Base-by-base conservation (phyloP, 1,140 invertebrate species). In the Papilio dardanus region DNA sequence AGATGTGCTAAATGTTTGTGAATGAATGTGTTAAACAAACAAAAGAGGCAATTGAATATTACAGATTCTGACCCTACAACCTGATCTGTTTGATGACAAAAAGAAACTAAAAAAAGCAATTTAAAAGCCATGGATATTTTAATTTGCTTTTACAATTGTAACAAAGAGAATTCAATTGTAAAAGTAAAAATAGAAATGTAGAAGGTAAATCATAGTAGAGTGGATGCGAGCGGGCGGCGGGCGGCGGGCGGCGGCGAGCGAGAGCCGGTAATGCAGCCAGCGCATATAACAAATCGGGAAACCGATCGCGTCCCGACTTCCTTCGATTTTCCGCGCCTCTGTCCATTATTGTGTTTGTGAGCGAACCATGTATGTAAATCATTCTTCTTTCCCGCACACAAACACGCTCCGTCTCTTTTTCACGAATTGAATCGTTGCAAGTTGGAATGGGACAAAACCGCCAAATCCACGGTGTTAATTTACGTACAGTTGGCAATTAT, bases 401-500 rank as follows among this genome's bases (percentile, higher is more conserved):
- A 88, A 90, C 83, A 84, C 68, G 74, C 21, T 69, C 79, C 80
- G 46, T 90, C 88, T 78, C 84, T 31, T 77, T 89, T 86, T 66
- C 82, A 81, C 86, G 10, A 42, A 73, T 37, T 19, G 68, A 68
- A 54, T 58, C n/a, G 42, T 76, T 62, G 68, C 37, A 42, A 24
- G 28, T 50, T 12, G 74, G 81, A 90, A 71, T 75, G 86, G 84
- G 86, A 90, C 81, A 80, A 83, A 78, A 86, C 76, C 77, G 77
- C 83, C 80, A 84, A 91, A 89, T 86, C 84, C 80, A 79, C 88
- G 86, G 90, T 92, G 91, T 93, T 93, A 93, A 93, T 93, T 93
- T 90, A 91, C 90, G 88, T 90, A 91, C 91, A 88, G 86, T 90
- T 92, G 90, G 89, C 91, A 93, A 93, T 93, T 93, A 93, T 93